A percentile compares a stretch with the other conserved stretches of the same genome.
These are phyloP conservation scores for Drosophila histrio DNA, from an alignment of 2,888 invertebrate genomes.

Conservation along the genomic window DNA sequence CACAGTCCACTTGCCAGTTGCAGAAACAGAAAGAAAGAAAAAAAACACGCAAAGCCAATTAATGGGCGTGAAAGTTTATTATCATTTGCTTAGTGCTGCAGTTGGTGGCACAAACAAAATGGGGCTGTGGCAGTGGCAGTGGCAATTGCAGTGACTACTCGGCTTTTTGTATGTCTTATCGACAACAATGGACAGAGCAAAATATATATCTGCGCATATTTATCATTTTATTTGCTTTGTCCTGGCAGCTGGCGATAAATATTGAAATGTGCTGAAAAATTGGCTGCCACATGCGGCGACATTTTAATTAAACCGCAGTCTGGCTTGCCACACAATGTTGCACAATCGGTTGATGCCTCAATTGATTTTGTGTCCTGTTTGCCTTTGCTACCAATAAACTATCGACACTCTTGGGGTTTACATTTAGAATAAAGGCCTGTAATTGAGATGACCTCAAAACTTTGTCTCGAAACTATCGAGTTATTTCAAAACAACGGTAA, in stretches of 20 bases:
- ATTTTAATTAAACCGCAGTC: conserved; percentile 41
- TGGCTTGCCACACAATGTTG: conserved; percentile 14
- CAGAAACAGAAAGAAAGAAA: conserved; percentile 12
- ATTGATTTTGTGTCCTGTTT: background rate
- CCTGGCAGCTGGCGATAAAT: conserved; percentile 67
- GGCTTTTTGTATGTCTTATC: conserved; percentile 36
- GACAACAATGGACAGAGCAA: conserved; percentile 40
- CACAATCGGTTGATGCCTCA: background rate
- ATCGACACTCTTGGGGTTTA: background rate
- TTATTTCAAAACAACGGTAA: too few species aligned
- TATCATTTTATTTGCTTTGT: conserved; percentile 66
- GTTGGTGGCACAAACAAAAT: conserved; percentile 26
- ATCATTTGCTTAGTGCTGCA: conserved; percentile 62
- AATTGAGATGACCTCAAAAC: too few species aligned
- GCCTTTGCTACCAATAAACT: background rate
- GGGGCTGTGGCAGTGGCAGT: conserved; percentile 15
- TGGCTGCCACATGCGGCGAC: conserved; percentile 35
- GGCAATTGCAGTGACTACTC: conserved; percentile 31
- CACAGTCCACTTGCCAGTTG: conserved; percentile 20
- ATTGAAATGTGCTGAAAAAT: conserved; percentile 67
- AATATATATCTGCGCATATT: conserved; percentile 49
- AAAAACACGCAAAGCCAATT: conserved; percentile 75
- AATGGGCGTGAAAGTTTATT: conserved; percentile 80
- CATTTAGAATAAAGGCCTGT: too few species aligned
- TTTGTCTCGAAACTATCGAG: too few species aligned